Conservation (phyloP, 2,113 vertebrate genomes). For the Phycodurus eques region DNA sequence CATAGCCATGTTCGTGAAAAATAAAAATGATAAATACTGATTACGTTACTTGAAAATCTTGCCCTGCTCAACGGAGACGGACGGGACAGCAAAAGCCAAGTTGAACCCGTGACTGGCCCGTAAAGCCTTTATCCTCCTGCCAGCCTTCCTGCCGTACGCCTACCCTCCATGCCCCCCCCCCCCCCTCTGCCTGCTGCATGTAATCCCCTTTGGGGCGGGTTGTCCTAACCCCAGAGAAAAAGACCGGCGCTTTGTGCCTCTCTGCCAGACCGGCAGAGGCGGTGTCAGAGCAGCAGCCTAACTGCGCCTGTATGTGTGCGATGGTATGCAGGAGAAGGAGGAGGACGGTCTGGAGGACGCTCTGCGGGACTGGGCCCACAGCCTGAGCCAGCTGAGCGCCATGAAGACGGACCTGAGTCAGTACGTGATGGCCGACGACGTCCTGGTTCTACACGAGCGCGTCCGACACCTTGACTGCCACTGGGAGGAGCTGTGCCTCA, state of each 20-base stretch:
- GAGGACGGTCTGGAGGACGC: constrained; percentile 68
- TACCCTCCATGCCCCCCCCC: constrained; percentile 22
- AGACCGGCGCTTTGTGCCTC: background rate
- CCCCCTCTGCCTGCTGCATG: constrained; percentile 48
- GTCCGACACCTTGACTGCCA: constrained; percentile 81
- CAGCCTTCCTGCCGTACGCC: constrained; percentile 4
- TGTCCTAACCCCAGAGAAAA: background rate
- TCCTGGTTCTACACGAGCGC: constrained; percentile 82
- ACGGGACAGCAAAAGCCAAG: constrained; percentile 16
- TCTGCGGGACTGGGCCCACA: constrained; percentile 80
- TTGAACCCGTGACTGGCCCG: constrained; percentile 26
- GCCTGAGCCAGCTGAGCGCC: constrained; percentile 78
- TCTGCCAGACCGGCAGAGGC: background rate
- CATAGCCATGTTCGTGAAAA: too few relatives aligned
- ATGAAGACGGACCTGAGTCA: constrained; percentile 80
- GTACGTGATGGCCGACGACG: constrained; percentile 79
- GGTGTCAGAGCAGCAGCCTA: constrained; percentile 11
- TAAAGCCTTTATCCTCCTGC: constrained; percentile 23
- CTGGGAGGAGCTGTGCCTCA: constrained; percentile 78
- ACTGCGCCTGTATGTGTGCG: background rate
- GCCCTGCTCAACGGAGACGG: background rate
- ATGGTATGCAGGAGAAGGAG: constrained; percentile 86
- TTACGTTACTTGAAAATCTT: too few relatives aligned
- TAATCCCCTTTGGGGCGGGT: constrained; percentile 66
- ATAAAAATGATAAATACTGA: too few relatives aligned